Base-by-base conservation (phyloP, 2,797 vertebrate species). In the Tapirus indicus region DNA sequence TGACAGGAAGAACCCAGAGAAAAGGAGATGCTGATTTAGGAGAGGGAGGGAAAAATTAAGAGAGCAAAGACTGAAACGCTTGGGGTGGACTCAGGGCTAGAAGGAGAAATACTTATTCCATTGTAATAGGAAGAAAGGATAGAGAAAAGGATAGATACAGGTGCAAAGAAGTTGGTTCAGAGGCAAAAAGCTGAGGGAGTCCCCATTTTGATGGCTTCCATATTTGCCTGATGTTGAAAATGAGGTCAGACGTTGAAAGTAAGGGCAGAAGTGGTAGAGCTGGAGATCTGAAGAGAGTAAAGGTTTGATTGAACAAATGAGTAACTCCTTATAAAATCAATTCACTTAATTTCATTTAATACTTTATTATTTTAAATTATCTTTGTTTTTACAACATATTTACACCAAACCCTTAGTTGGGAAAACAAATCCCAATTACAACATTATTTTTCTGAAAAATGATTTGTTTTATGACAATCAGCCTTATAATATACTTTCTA, bases 401-500 rank as follows among this genome's bases (percentile, higher is more conserved):
- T 66, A 94, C 12, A 88, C 23, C 47, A 90, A 85, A 80, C 80
- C 47, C 64, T 88, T 58, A 66, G 16, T 79, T 25, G 9, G 32
- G 23, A 94, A 89, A 95, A 80, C 20, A 78, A 96, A 88, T 92
- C 11, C 35, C 66, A 92, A 66, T 66, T 66, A 74, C 52, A 58
- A 82, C 9, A 91, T 47, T 92, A 95, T 71, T 92, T 94, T 47
- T 77, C 74, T 94, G 38, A 62, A 80, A 82, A 94, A 94, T 29
- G 18, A 88, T 49, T 4, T 88, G 23, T 64, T 84, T 88, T 41
- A 56, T 47, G 38, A 82, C 52, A 74, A 64, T 79, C 6, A 44
- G 78, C 72, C 90, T 96, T 94, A 72, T 6, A 89, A 78, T 49
- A 71, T 64, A 47, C 68, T 82, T 96, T 80, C 71, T 32, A 82